Evolutionary conservation across 2,888 invertebrate genomes (phyloP).

Genomic region (Cecidostiba fungosa): DNA sequence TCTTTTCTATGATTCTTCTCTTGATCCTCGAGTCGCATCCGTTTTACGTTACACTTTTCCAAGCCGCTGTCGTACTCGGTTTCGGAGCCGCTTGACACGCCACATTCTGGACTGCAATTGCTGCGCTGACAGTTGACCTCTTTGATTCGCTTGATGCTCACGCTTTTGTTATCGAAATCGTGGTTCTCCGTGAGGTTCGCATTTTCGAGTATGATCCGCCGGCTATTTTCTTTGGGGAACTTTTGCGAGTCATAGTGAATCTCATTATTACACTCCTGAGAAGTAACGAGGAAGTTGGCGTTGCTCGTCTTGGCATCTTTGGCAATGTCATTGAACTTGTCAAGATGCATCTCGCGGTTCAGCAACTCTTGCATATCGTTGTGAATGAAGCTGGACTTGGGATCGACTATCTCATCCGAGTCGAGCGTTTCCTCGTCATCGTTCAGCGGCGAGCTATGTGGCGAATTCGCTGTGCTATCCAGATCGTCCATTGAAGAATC

Average conservation of each 20-base stretch:
- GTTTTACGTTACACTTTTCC: conserved; percentile 79
- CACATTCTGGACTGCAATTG: conserved; percentile 72
- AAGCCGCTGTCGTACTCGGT: conserved; percentile 74
- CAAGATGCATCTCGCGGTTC: conserved; percentile 65
- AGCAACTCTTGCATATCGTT: conserved; percentile 74
- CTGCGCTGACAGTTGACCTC: conserved; percentile 80
- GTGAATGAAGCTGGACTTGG: conserved; percentile 74
- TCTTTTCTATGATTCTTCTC: conserved; percentile 78
- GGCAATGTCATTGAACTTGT: conserved; percentile 81
- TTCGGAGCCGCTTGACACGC: conserved; percentile 73
- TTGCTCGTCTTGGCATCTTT: conserved; percentile 84
- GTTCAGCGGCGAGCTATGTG: conserved; percentile 74
- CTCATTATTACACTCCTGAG: conserved; percentile 80
- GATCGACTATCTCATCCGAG: conserved; percentile 74
- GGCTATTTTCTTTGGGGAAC: conserved; percentile 81
- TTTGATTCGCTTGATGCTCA: conserved; percentile 80
- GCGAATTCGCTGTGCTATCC: conserved; percentile 76
- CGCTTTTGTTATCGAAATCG: conserved; percentile 79
- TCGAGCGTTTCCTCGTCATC: conserved; percentile 75
- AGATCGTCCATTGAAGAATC: conserved; percentile 75
- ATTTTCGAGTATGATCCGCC: conserved; percentile 78
- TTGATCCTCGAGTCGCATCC: conserved; percentile 78
- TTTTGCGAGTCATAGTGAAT: conserved; percentile 83
- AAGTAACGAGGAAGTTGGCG: conserved; percentile 81
- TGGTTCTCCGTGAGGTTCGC: conserved; percentile 79